Base-by-base conservation (phyloP, 2,797 vertebrate genomes). In the Calcarius lapponicus region DNA sequence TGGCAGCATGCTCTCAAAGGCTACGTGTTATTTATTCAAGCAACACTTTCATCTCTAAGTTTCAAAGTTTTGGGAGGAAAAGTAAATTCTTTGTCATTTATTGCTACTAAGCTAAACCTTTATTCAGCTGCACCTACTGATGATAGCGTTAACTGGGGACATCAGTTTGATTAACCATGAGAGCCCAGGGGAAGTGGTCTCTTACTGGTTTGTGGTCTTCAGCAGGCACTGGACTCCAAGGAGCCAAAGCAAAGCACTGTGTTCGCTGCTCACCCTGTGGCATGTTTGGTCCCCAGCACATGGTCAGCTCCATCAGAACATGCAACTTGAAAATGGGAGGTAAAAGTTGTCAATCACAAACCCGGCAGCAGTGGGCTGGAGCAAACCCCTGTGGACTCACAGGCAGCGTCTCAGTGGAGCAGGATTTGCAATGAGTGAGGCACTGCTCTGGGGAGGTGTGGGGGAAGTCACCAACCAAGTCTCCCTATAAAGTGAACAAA, bases 241-340 rank as follows among this genome's bases (percentile, higher is more conserved):
- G 38, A 93, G 18, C 45, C 58, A n/a, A 26, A 71, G 65, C 10
- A 71, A 84, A 81, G 24, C 40, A 7, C 45, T 28, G 29, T 31
- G 48, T 31, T 80, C 50, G 26, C 20, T 38, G 3, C 24, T 88
- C 56, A 45, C 45, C 22, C 5, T 18, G 36, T 31, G 54, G 22
- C 34, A 25, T 0, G 0, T 51, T 69, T 5, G 32, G 29, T 16
- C 7, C 22, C 5, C 16, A 74, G 9, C 2, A 2, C 34, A 10
- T 17, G 12, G n/a, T 51, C 43, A 43, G 40, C 29, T 93, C n/a
- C 36, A 40, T 58, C 40, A 34, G 53, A 22, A 74, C 11, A 10
- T 3, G 14, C 17, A 29, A 20, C 60, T 69, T 65, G 34, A 80
- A 90, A 86, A 42, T 4, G 31, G 48, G 25, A 60, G 38, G 45